Base-by-base conservation (phyloP, 2,888 invertebrate genomes). In the Volucella bombylans region DNA sequence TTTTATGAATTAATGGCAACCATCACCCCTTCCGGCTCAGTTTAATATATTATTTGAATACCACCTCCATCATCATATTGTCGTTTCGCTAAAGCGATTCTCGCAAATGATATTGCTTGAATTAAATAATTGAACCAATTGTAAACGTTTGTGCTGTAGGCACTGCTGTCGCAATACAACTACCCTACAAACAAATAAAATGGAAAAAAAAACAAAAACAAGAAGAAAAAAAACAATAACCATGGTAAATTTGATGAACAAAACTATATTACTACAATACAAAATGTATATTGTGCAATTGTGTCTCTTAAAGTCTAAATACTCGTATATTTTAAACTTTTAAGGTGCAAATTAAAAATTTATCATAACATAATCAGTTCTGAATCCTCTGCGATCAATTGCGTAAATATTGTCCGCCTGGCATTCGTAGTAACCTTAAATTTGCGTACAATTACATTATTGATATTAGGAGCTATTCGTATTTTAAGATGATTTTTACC, bases 391-490 rank as follows among this genome's bases (percentile, higher is more conserved):
- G 77, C 96, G 93, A 92, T 97, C 97, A 79, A 97, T 96, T 47
- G 97, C 95, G 91, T 97, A 97, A 94, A 96, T 97, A 90, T 97
- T 97, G 91, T 97, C 97, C 0, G 97, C 97, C 43, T 97, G 97
- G 89, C 97, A 98, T 90, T 97, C 97, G 90, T 97, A 97, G 61
- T 97, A 91, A n/a, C 91, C 91, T 91, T 50, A 18, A 87, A 73
- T 55, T 23, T 23, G 3, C 4, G 23, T 4, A 23, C 3, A 59
- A 61, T 38, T 47, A n/a, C 39, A n/a, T 64, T 57, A 8, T 23
- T 15, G 15, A 49, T 0, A 31, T 45, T 8, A 39, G 18, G 9
- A 49, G 6, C 15, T 8, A 23, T 15, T 31, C n/a, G 4, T 23
- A 15, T 12, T 15, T 9, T 15, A 1, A 38, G 52, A 10, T 57